Base-by-base conservation (phyloP, 2,888 invertebrate species). In the Dynastes maya region DNA sequence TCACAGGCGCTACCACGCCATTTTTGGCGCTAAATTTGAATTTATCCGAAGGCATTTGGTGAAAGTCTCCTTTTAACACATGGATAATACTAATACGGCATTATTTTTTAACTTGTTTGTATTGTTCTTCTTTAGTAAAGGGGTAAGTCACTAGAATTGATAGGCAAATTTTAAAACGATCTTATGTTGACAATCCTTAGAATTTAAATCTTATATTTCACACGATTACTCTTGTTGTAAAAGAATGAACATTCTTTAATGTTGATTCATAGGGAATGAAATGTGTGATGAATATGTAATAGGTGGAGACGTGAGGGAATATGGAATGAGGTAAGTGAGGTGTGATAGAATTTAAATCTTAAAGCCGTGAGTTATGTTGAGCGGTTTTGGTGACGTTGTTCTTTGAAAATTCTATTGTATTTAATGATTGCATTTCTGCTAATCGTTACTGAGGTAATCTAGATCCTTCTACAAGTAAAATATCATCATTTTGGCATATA, bases 11-110 rank as follows among this genome's bases (percentile, higher is more conserved):
- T 32, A 82, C 82, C n/a, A 76, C 72, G 63, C 78, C 67, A 70
- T 81, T 81, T 78, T 82, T 83, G 74, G 84, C 65, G 79, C 81
- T 83, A 71, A 85, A 80, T 77, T 84, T 84, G 51, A 82, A 83
- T 79, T 85, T 85, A 45, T 83, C 84, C 76, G 84, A 83, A 61
- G 86, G 85, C 87, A 86, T 87, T 68, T 68, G 16, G 5, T 3
- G 32, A 3, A 32, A 32, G 40, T 45, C 45, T 1, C 45, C 8
- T 11, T 45, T 45, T 45, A 45, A 45, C 45, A 45, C 45, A 9
- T 9, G 11, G 1, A 45, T 45, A 45, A 45, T 11, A 8, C 45
- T 45, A 45, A 8, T 45, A 2, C 45, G 8, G 11, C 45, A 45
- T 45, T 11, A 45, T 45, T 45, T 45, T 32, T 2, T 5, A 16